Evolutionary conservation across 2,113 vertebrate genomes (phyloP).

Genomic region (Apteryx owenii): DNA sequence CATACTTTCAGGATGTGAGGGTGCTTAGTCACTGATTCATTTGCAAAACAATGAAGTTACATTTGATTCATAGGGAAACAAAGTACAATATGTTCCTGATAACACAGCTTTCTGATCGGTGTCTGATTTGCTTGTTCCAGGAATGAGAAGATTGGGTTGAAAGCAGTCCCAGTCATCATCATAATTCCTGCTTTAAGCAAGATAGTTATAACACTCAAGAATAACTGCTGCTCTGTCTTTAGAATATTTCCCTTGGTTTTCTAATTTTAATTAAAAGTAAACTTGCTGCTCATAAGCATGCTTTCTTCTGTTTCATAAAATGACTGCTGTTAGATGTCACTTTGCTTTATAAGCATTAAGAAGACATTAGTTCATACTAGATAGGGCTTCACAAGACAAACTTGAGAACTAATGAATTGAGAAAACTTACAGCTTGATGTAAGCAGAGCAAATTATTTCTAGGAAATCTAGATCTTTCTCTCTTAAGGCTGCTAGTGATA

Average conservation of each 20-base stretch:
- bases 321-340: not conserved
- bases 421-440: not conserved
- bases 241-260: not conserved
- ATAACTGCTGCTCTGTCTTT: not conserved
- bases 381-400: not conserved
- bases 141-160: not conserved
- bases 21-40: not conserved
- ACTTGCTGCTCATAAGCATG: not conserved
- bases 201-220: not conserved
- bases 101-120: not conserved
- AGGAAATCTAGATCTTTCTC: not conserved
- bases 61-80: not conserved
- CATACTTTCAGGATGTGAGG: not conserved
- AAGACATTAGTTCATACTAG: not conserved
- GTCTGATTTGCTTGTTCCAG: not conserved
- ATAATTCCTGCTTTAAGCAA: not conserved
- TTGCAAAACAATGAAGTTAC: not conserved
- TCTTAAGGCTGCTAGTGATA: not conserved
- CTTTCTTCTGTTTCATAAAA: not conserved
- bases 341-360: not conserved
- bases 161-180: not conserved
- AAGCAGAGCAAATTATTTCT: not conserved
- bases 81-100: not conserved
- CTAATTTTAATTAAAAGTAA: not conserved
- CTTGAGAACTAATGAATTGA: not conserved